Conservation (phyloP, 2,113 vertebrate species). For the Sinocyclocheilus rhinocerous region DNA sequence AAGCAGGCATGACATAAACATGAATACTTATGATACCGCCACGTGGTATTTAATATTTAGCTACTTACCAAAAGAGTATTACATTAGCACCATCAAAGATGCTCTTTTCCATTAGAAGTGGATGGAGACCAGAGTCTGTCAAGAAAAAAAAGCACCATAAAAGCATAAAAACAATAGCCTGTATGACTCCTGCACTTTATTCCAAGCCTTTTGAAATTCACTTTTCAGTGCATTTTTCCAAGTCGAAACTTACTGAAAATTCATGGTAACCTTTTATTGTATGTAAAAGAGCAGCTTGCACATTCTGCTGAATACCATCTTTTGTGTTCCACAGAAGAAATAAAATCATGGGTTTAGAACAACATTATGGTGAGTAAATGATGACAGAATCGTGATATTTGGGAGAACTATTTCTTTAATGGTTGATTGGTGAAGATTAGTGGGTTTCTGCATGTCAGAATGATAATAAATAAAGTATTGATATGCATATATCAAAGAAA, state of each 20-base stretch:
- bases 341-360: background rate
- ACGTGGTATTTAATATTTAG: background rate
- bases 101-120: background rate
- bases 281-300: background rate
- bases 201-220: background rate
- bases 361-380: background rate
- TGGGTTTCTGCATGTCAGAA: background rate
- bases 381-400: background rate
- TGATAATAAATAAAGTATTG: conserved; percentile 31
- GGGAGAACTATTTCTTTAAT: background rate
- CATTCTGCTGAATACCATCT: background rate
- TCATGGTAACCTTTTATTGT: background rate
- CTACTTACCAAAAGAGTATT: background rate
- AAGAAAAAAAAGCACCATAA: background rate
- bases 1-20: background rate
- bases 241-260: background rate
- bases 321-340: background rate
- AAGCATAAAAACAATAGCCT: background rate
- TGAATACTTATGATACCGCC: background rate
- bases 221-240: background rate
- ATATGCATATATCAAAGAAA: background rate
- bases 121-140: background rate
- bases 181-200: background rate
- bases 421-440: background rate
- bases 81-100: background rate